Evolutionary conservation across 2,113 vertebrate species (phyloP), one percentile per base, ranked within the genome.

Genomic region (Caranx melampygus): DNA sequence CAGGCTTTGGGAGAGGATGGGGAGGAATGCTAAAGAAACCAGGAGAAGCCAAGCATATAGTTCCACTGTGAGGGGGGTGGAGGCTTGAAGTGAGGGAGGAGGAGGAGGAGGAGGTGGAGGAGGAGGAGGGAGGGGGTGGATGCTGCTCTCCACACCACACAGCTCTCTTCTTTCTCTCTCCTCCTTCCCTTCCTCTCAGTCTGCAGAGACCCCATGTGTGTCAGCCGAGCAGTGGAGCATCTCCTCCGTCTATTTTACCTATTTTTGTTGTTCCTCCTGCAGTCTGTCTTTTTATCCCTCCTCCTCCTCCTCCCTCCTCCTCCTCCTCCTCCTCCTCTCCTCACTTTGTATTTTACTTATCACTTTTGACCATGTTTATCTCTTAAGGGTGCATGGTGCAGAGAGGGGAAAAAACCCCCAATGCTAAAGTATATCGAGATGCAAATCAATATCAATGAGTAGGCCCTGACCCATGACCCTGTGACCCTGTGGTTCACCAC

Each of bases 31-130:
- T 93, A 92, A 91, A 94, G 84, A 89, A 88, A 91, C 47, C 78
- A 78, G 84, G 91, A 91, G 91, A 93, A 93, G 84, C 91, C 92
- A 94, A 93, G 89, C 92, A 94, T 94, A 89, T 83, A 90, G 83
- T 88, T 85, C 84, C 76, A 85, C 79, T 67, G 85, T 82, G 75
- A 76, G 49, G 78, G 61, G 73, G 60, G 76, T 12, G 61, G 79
- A 58, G 70, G 76, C 66, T 88, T 80, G 66, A 84, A 81, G 77
- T 44, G 76, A 66, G 47, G 79, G 75, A 69, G 81, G 68, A 74
- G 87, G 26, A 26, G 26, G n/a, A n/a, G n/a, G n/a, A n/a, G n/a
- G n/a, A n/a, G n/a, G n/a, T n/a, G n/a, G n/a, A n/a, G n/a, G n/a
- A n/a, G n/a, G 26, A 26, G 26, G 26, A 26, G 26, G 81, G 68